These are phyloP conservation scores for Biston stratarius DNA, from an alignment of 2,888 invertebrate species.

Conservation along the genomic window DNA sequence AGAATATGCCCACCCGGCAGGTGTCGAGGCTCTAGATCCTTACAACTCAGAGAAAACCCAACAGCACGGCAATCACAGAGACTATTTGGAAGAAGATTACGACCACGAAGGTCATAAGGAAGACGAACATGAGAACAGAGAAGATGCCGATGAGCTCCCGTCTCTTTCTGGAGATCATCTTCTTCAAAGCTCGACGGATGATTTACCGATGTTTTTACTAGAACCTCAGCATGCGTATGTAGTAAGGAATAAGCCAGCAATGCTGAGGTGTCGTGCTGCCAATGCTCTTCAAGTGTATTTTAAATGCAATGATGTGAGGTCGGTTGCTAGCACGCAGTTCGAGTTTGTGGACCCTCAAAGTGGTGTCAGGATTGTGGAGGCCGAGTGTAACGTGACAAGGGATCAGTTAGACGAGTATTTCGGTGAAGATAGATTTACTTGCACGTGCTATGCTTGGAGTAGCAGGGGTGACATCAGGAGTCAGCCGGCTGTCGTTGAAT, in stretches of 20 bases:
- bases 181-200: constrained; percentile 87
- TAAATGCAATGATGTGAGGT: constrained; percentile 94
- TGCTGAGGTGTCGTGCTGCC: constrained; percentile 95
- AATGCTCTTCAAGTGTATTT: constrained; percentile 96
- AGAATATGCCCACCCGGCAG: constrained; percentile 81
- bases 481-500: constrained; percentile 94
- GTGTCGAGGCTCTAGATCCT: constrained; percentile 80
- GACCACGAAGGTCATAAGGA: constrained; percentile 79
- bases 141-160: constrained; percentile 81
- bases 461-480: constrained; percentile 95
- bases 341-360: constrained; percentile 96
- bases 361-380: constrained; percentile 94
- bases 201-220: constrained; percentile 93
- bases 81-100: constrained; percentile 82
- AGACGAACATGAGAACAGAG: constrained; percentile 79
- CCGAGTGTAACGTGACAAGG: constrained; percentile 94
- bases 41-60: constrained; percentile 80
- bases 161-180: constrained; percentile 81
- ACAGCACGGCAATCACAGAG: constrained; percentile 71
- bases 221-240: constrained; percentile 96
- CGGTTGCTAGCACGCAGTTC: constrained; percentile 89
- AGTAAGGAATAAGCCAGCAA: constrained; percentile 95
- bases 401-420: constrained; percentile 98
- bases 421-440: constrained; percentile 95
- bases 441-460: constrained; percentile 97